These are phyloP conservation scores for Anhinga anhinga DNA, from an alignment of 2,113 vertebrate genomes.

Conservation along the genomic window DNA sequence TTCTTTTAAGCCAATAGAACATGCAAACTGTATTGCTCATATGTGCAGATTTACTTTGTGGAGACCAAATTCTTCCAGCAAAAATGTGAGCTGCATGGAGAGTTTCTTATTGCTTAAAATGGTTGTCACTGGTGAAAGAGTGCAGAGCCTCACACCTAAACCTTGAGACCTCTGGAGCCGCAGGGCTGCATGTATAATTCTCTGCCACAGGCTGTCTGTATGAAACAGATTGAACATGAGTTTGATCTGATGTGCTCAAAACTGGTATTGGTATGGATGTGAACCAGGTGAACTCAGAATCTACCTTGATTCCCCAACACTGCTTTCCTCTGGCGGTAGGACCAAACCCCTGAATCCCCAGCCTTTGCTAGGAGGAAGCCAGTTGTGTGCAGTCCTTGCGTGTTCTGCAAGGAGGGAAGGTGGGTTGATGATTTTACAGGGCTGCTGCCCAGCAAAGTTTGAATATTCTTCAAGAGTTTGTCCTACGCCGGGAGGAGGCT, in stretches of 20 bases:
- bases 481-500: neutral
- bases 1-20: neutral
- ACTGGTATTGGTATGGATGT: neutral
- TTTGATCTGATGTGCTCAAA: neutral
- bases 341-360: neutral
- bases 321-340: neutral
- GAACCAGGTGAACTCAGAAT: neutral
- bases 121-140: neutral
- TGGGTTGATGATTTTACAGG: too few relatives aligned
- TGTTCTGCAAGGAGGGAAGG: neutral
- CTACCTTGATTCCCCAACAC: accelerated
- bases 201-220: neutral
- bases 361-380: neutral
- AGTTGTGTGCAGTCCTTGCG: neutral
- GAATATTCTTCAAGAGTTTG: neutral
- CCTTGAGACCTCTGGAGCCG: neutral
- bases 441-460: neutral
- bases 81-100: neutral
- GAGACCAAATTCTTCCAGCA: neutral
- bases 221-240: neutral
- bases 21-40: neutral
- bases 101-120: neutral
- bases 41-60: neutral
- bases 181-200: neutral
- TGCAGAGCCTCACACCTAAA: neutral